Evolutionary conservation across 1,140 invertebrate species (phyloP).

Genomic region (Diabrotica undecimpunctata): DNA sequence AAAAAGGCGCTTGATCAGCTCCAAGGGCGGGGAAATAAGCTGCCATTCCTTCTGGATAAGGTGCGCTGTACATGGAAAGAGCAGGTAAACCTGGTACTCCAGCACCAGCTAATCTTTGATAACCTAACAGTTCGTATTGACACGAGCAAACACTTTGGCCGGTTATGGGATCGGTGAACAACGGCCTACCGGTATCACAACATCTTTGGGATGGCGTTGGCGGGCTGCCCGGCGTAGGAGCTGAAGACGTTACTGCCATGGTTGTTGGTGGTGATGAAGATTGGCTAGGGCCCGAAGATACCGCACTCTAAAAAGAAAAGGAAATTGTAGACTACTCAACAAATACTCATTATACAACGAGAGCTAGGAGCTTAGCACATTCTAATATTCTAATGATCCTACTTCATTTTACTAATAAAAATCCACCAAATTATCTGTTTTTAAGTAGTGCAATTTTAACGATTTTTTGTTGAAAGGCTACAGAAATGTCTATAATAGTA

Average conservation of each 20-base stretch:
- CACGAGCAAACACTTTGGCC: constrained; percentile 91
- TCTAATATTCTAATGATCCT: too few relatives aligned
- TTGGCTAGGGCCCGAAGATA: constrained; percentile 53
- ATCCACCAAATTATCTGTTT: too few relatives aligned
- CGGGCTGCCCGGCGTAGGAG: constrained; percentile 49
- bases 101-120: constrained; percentile 67
- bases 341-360: too few relatives aligned
- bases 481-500: too few relatives aligned
- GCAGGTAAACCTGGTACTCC: constrained; percentile 53
- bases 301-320: constrained; percentile 44
- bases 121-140: constrained; percentile 78
- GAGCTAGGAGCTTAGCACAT: too few relatives aligned
- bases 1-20: constrained; percentile 78
- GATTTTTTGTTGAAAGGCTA: too few relatives aligned
- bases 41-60: constrained; percentile 72
- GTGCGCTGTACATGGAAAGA: constrained; percentile 73
- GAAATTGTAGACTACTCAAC: neutral
- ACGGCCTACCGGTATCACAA: constrained; percentile 86
- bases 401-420: too few relatives aligned
- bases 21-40: constrained; percentile 77
- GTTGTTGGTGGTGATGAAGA: constrained; percentile 52
- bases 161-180: constrained; percentile 88
- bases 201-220: constrained; percentile 60
- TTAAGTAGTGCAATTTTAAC: too few relatives aligned
- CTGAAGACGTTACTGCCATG: constrained; percentile 57